Base-by-base conservation (phyloP, 2,113 vertebrate genomes). In the Dissostichus mawsoni region DNA sequence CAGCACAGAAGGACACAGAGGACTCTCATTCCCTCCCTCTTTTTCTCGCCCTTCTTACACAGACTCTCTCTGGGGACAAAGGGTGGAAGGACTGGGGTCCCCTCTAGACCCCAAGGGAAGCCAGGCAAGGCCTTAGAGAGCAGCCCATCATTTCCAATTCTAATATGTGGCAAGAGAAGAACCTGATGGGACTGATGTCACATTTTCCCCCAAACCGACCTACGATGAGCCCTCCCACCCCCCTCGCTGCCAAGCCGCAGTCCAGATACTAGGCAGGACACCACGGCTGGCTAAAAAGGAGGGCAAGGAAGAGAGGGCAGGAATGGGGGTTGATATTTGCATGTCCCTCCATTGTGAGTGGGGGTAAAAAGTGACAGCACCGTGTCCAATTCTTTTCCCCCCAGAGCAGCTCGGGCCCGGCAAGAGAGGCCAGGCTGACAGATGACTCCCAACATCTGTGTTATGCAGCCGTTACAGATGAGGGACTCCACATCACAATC, bases 361-460 rank as follows among this genome's bases (percentile, higher is more conserved):
- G 96, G 96, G 96, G 96, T 96, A 95, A 96, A 97, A 96, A 97
- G 95, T 99, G 98, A 99, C 98, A 99, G 98, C 97, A 97, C 97
- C 97, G 97, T 99, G 98, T 98, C 97, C 96, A 98, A 98, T 98
- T 96, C 95, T 96, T 96, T 96, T 96, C 97, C 97, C 97, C 93
- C 94, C 96, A 97, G 96, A 97, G 96, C 96, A 97, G 97, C 96
- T 96, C 92, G 93, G 95, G 96, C 97, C 95, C 96, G 93, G 96
- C 96, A 95, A 96, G 97, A 97, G 96, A 97, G 96, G 96, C 96
- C 97, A 96, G 96, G 97, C 95, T 98, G 98, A 98, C 98, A 99
- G 98, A 99, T 99, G 98, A 97, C 97, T 98, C 97, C 95, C 97
- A 99, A 98, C 98, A 99, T 99, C 98, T 99, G 98, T 99, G 98